Evolutionary conservation across 2,113 vertebrate genomes (phyloP).

Genomic region (Halcyon malimbica): DNA sequence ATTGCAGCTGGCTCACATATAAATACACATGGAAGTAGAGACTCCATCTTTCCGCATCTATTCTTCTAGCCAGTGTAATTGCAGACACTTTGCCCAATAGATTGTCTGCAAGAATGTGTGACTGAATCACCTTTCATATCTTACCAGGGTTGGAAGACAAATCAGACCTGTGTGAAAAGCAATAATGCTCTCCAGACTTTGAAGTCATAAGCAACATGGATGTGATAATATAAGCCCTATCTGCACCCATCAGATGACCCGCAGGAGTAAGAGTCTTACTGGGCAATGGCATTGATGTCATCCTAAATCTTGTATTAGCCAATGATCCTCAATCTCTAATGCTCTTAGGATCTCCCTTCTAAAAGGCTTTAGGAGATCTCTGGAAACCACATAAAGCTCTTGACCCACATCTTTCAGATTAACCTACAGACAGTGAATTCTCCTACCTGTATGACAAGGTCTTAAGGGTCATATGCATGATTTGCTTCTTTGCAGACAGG

Average conservation of each 20-base stretch:
- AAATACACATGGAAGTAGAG: fast-evolving
- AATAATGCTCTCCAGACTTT: neutral
- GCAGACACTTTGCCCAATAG: neutral
- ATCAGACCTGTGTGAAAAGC: neutral
- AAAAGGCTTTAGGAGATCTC: neutral
- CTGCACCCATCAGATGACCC: neutral
- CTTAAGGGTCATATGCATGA: neutral
- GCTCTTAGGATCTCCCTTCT: neutral
- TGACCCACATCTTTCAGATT: neutral
- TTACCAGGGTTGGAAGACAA: neutral
- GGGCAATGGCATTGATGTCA: neutral
- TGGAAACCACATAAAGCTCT: neutral
- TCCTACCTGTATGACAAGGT: neutral
- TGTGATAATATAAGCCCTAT: neutral
- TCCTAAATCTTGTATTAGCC: neutral
- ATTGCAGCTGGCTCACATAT: neutral
- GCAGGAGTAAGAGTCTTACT: neutral
- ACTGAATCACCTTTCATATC: neutral
- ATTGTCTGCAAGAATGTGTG: neutral
- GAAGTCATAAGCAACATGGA: neutral
- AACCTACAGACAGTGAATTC: neutral
- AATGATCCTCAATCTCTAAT: neutral
- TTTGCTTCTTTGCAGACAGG: neutral
- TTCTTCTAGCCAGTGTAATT: neutral
- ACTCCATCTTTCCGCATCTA: neutral